Percentiles rank a stretch among this genome's conserved stretches.
Conservation (phyloP, 2,113 vertebrate species). For the Azemiops feae region DNA sequence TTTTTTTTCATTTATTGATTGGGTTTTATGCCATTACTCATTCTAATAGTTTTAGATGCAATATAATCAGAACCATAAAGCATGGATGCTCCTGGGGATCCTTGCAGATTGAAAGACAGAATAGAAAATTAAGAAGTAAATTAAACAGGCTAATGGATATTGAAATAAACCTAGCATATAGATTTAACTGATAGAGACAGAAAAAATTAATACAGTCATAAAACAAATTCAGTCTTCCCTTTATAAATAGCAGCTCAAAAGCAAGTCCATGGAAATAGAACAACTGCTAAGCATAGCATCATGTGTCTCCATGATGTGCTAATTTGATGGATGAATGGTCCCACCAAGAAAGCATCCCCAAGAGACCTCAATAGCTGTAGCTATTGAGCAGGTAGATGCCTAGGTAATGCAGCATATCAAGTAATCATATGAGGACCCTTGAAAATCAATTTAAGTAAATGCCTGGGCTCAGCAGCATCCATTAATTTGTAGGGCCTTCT, state of each 20-base stretch:
- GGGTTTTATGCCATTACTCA: not conserved
- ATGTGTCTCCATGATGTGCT: not conserved
- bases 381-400: not conserved
- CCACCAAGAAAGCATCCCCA: not conserved
- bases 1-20: constrained; percentile 5
- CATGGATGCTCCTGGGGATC: not conserved
- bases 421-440: not conserved
- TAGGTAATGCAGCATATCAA: not conserved
- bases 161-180: not conserved
- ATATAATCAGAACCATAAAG: not conserved
- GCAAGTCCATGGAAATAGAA: not conserved
- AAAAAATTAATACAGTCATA: not conserved
- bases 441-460: not conserved
- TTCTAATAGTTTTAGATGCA: not conserved
- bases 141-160: not conserved
- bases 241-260: not conserved
- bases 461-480: not conserved
- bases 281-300: not conserved
- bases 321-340: not conserved
- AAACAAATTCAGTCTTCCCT: not conserved
- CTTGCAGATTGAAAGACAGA: not conserved
- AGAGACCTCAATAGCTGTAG: not conserved
- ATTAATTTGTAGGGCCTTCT: not conserved
- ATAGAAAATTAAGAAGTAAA: not conserved
- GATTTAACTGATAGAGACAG: not conserved